A percentile compares a stretch with the other conserved stretches of the same genome.
Conservation (phyloP, 2,797 vertebrate species). For the Clarias platycephalus region DNA sequence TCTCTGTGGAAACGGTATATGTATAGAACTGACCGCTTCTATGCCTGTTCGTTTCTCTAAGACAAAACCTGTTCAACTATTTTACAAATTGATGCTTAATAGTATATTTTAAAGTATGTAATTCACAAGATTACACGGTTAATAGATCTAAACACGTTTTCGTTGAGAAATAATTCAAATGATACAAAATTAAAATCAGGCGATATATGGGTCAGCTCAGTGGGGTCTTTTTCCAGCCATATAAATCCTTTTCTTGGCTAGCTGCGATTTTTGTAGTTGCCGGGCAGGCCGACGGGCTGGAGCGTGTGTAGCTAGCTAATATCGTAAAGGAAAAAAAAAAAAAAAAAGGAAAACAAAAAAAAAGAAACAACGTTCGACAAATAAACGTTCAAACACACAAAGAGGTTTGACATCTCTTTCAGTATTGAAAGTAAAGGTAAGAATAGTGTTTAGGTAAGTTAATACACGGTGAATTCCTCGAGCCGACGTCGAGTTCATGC, state of each 20-base stretch:
- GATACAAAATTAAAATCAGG: constrained; percentile 51
- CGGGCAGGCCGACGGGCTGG: constrained; percentile 59
- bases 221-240: constrained; percentile 66
- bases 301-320: constrained; percentile 10
- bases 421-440: constrained; percentile 56
- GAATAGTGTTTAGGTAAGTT: not conserved
- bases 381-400: constrained; percentile 25
- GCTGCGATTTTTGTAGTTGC: constrained; percentile 57
- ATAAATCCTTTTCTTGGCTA: constrained; percentile 53
- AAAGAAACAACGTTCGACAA: not conserved
- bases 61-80: not conserved
- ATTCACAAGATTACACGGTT: too few relatives aligned
- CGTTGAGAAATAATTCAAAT: not conserved
- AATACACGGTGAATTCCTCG: not conserved
- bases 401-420: constrained; percentile 42
- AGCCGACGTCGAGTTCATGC: constrained; percentile 33
- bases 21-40: not conserved
- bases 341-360: not conserved
- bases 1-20: constrained; percentile 4
- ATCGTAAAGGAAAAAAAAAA: not conserved
- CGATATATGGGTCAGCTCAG: constrained; percentile 41
- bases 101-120: not conserved
- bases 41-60: not conserved
- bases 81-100: not conserved
- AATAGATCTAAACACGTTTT: not conserved